Percentiles rank a stretch among this genome's conserved stretches.
These are phyloP conservation scores for Halyomorpha halys DNA, from an alignment of 1,140 invertebrate genomes.

Conservation along the genomic window DNA sequence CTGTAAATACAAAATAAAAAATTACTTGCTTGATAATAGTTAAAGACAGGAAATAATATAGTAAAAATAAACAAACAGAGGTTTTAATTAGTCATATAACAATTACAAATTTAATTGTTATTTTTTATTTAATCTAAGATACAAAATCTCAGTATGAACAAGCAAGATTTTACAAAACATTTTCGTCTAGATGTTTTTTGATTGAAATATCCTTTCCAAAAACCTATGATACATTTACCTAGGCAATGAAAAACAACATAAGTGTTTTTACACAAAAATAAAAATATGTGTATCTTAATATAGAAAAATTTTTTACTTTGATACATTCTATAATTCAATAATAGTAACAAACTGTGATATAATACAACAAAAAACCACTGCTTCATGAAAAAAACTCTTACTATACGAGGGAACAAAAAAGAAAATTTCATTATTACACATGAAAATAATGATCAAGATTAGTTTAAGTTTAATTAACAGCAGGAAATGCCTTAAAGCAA, in stretches of 20 bases:
- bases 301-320: constrained; percentile 1
- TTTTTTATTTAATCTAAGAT: constrained; percentile 25
- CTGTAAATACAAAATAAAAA: constrained; percentile 43
- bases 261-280: constrained; percentile 10
- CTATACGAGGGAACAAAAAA: background rate
- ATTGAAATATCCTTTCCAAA: constrained; percentile 67
- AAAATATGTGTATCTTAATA: constrained; percentile 6
- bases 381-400: constrained; percentile 5
- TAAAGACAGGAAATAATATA: constrained; percentile 29
- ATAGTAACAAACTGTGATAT: constrained; percentile 7
- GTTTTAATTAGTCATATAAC: constrained; percentile 34
- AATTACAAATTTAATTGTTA: constrained; percentile 28
- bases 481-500: constrained; percentile 1
- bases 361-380: constrained; percentile 14
- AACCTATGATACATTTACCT: constrained; percentile 58
- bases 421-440: constrained; percentile 9
- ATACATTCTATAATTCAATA: constrained; percentile 1
- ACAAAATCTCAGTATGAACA: constrained; percentile 28
- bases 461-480: background rate
- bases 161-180: constrained; percentile 32
- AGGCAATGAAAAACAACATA: constrained; percentile 38
- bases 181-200: constrained; percentile 57
- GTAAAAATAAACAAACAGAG: constrained; percentile 29
- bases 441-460: constrained; percentile 15
- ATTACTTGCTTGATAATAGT: constrained; percentile 29